Base-by-base conservation (phyloP, 2,113 vertebrate genomes). In the Pristiophorus japonicus region DNA sequence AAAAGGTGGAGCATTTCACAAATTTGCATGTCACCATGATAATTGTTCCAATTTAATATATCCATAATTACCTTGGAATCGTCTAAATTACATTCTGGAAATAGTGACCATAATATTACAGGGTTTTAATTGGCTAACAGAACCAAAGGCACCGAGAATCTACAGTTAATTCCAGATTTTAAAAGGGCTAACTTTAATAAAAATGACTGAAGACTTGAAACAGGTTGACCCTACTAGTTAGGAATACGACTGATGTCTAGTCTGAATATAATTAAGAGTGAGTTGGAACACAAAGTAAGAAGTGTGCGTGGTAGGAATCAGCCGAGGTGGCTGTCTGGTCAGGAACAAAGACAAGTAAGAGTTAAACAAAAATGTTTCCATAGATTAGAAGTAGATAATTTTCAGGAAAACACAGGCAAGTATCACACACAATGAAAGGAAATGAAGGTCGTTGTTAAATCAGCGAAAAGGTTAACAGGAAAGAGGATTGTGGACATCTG, bases 381-480 rank as follows among this genome's bases (percentile, higher is more conserved):
- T n/a, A 92, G 30, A 92, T 92, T 92, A 92, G 16, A 34, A 63
- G n/a, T 22, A 42, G 88, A 92, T n/a, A 63, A 92, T 65, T 63
- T 16, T 2, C 34, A 20, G 88, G 59, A 42, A 92, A 92, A 92
- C 34, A 8, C 59, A n/a, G 2, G 59, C 55, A 38, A 63, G 59
- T 38, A 38, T 16, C n/a, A 18, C 34, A 38, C 59, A 92, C 88
- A 92, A 92, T 92, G 8, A 62, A 38, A 92, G 88, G 88, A 92
- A 92, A 63, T 59, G 20, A 92, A 92, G 88, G 59, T 65, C 59
- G 2, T 10, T 45, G 16, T 92, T 92, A 22, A 18, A 63, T 38
- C 88, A 63, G 34, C 34, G 38, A 65, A 65, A 65, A 92, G 59
- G 34, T 92, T 62, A 65, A 92, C 88, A 65, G 88, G 88, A 92